These are phyloP conservation scores for Perizoma flavofasciatum DNA, from an alignment of 2,888 invertebrate genomes.

Conservation along the genomic window DNA sequence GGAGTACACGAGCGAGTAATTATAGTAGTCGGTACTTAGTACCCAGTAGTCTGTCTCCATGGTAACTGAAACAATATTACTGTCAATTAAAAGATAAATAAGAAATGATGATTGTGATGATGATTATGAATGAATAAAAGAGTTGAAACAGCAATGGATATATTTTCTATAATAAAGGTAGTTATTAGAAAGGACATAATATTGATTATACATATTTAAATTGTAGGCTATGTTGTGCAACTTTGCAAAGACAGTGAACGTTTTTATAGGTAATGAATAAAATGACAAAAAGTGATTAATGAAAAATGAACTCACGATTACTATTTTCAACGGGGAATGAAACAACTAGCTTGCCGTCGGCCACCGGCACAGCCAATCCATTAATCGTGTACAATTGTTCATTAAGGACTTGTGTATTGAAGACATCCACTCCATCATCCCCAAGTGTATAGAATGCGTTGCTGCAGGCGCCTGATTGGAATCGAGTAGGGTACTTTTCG, in stretches of 20 bases:
- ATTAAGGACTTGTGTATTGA: conserved; percentile 68
- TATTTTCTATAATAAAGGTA: too few relatives aligned
- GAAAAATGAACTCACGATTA: conserved; percentile 63
- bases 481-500: conserved; percentile 58
- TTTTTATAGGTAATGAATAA: too few relatives aligned
- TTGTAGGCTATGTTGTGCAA: too few relatives aligned
- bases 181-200: too few relatives aligned
- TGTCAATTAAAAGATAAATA: neutral
- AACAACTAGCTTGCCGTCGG: conserved; percentile 81
- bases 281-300: neutral
- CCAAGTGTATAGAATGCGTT: conserved; percentile 58
- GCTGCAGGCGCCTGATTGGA: conserved; percentile 61
- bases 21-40: conserved; percentile 85
- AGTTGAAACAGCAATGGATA: too few relatives aligned
- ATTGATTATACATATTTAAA: too few relatives aligned
- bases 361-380: conserved; percentile 74
- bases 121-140: too few relatives aligned
- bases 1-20: conserved; percentile 86
- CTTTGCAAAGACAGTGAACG: too few relatives aligned
- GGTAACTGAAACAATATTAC: conserved; percentile 45
- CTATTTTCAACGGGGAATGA: conserved; percentile 79
- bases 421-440: conserved; percentile 52
- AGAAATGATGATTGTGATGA: neutral
- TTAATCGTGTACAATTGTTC: conserved; percentile 76
- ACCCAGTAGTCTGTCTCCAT: conserved; percentile 81